Conservation (phyloP, 1,140 invertebrate species). For the Tenebrio molitor region DNA sequence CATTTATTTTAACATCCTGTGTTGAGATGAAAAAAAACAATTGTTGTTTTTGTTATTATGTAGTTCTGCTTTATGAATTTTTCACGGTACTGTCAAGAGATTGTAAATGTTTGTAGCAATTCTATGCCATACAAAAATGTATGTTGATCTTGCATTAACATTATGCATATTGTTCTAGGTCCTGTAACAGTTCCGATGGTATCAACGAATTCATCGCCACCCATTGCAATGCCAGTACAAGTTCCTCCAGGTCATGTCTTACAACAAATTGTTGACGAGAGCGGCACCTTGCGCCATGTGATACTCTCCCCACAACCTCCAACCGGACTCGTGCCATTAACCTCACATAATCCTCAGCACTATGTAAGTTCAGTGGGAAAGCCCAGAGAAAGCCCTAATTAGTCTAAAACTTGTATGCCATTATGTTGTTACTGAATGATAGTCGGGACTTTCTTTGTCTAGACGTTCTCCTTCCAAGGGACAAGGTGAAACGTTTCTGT, state of each 20-base stretch:
- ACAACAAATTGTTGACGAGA: constrained; percentile 91
- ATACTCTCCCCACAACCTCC: constrained; percentile 83
- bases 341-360: constrained; percentile 68
- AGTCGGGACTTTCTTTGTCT: not conserved
- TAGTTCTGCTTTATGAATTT: no score
- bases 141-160: no score
- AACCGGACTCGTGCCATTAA: constrained; percentile 63
- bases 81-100: no score
- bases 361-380: constrained; percentile 71
- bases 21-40: no score
- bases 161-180: constrained; percentile 68
- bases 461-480: not conserved
- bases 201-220: constrained; percentile 81
- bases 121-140: no score
- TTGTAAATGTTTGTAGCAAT: no score
- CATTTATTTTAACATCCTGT: no score
- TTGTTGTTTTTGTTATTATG: no score
- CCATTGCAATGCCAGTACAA: constrained; percentile 87
- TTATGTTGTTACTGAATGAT: not conserved
- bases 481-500: not conserved
- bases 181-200: constrained; percentile 88
- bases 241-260: constrained; percentile 91
- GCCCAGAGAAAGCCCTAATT: constrained; percentile 6
- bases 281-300: constrained; percentile 86
- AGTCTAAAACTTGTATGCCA: not conserved